Percentiles rank a stretch among this genome's conserved stretches.
phyloP scores from a whole-genome alignment of 2,797 vertebrate species.

The Tragelaphus eurycerus region DNA sequence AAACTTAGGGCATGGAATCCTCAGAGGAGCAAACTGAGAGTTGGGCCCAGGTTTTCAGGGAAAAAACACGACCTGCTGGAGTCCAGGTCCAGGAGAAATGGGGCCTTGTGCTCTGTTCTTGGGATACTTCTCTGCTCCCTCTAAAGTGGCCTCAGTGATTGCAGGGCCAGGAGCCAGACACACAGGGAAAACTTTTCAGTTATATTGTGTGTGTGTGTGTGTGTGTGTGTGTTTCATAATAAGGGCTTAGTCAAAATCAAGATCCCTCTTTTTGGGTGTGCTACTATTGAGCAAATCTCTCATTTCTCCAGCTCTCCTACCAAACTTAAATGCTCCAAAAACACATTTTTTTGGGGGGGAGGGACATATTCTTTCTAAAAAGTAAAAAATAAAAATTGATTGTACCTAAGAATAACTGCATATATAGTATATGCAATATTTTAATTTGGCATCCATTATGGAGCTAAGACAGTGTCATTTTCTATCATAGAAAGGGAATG shows the following conservation, averaged over 20 bases:
- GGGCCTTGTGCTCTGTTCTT: not conserved
- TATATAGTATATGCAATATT: not conserved
- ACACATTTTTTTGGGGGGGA: not conserved
- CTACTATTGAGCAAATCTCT: not conserved
- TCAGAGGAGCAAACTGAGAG: not conserved
- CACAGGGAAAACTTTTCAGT: not conserved
- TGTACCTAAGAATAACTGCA: not conserved
- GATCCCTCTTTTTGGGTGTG: not conserved
- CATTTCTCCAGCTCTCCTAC: not conserved
- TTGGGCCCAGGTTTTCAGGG: not conserved
- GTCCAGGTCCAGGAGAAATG: not conserved
- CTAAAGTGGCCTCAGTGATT: not conserved
- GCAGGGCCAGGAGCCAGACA: not conserved
- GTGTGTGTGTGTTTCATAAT: not conserved
- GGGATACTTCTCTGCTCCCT: not conserved
- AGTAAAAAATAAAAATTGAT: not conserved
- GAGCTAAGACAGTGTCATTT: not conserved
- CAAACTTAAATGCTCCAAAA: slow-evolving; percentile 14
- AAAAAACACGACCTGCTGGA: not conserved
- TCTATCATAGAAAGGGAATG: not conserved
- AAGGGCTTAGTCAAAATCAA: not conserved
- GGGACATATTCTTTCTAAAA: slow-evolving; percentile 31
- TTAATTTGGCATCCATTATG: not conserved
- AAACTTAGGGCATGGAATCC: slow-evolving; percentile 49
- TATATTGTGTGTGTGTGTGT: not conserved